A percentile compares a stretch with the other conserved stretches of the same genome.
Evolutionary conservation across 2,113 vertebrate genomes (phyloP).

Genomic region (Henicopernis longicauda): DNA sequence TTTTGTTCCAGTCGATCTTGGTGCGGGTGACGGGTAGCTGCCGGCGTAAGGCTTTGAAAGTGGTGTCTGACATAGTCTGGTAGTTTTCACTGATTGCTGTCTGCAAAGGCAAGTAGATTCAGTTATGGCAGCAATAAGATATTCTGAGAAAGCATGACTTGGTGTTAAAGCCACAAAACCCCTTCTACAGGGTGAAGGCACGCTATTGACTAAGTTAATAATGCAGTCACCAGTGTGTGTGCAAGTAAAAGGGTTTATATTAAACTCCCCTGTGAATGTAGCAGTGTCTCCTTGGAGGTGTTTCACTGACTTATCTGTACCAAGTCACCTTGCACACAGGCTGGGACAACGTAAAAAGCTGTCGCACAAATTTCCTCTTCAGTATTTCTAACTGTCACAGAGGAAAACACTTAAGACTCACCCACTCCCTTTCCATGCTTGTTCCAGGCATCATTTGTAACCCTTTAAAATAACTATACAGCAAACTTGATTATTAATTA

Average conservation of each 20-base stretch:
- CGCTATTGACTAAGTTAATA: background rate
- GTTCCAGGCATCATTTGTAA: background rate
- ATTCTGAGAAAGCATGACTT: background rate
- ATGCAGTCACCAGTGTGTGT: background rate
- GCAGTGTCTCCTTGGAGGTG: background rate
- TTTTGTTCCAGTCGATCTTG: slow-evolving; percentile 99
- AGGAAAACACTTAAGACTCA: background rate
- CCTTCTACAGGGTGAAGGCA: background rate
- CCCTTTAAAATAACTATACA: background rate
- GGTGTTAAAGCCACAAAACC: background rate
- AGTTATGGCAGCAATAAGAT: background rate
- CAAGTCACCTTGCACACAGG: background rate
- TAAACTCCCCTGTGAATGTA: accelerated
- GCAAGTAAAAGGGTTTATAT: background rate
- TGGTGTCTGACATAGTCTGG: slow-evolving; percentile 96
- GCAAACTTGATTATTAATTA: background rate
- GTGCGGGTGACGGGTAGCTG: slow-evolving; percentile 95
- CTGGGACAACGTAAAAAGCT: background rate
- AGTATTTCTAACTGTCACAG: background rate
- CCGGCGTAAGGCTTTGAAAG: slow-evolving; percentile 92
- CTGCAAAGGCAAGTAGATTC: slow-evolving; percentile 63
- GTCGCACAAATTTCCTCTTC: background rate
- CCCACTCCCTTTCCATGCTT: background rate
- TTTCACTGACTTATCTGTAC: background rate
- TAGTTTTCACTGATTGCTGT: slow-evolving; percentile 94